A percentile compares a stretch with the other conserved stretches of the same genome.
Conservation (phyloP, 2,113 vertebrate genomes). For the Pimephales promelas region DNA sequence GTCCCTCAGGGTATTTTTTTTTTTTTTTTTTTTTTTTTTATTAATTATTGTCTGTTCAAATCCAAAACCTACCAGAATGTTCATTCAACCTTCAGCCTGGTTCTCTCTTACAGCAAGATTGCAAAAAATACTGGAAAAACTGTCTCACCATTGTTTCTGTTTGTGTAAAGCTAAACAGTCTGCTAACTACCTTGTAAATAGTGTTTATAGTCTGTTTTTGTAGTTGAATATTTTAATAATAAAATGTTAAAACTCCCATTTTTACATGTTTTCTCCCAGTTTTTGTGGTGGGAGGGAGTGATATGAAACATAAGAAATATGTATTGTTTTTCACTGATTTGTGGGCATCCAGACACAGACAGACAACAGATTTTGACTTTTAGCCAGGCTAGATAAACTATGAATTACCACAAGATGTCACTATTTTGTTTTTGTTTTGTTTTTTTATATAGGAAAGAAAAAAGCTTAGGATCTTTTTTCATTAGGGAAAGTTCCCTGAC, state of each 20-base stretch:
- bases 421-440: conserved; percentile 11
- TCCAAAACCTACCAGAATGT: conserved; percentile 20
- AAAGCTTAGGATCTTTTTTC: background rate
- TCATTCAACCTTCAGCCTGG: conserved; percentile 44
- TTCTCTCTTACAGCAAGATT: conserved; percentile 48
- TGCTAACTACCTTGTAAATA: conserved; percentile 78
- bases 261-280: conserved; percentile 11
- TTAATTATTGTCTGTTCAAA: conserved; percentile 48
- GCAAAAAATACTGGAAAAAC: conserved; percentile 65
- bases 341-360: background rate
- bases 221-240: conserved; percentile 85
- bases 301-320: background rate
- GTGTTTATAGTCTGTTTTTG: conserved; percentile 82
- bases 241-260: conserved; percentile 75
- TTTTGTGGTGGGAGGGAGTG: background rate
- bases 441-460: too few species aligned
- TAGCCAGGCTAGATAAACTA: background rate
- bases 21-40: too few species aligned
- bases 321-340: background rate
- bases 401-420: conserved; percentile 49
- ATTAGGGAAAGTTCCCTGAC: background rate
- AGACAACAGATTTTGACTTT: background rate
- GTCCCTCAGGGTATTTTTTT: conserved; percentile 75
- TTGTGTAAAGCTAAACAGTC: conserved; percentile 64
- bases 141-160: conserved; percentile 51